Conservation (phyloP, 1,140 invertebrate genomes). For the Cepaea nemoralis region DNA sequence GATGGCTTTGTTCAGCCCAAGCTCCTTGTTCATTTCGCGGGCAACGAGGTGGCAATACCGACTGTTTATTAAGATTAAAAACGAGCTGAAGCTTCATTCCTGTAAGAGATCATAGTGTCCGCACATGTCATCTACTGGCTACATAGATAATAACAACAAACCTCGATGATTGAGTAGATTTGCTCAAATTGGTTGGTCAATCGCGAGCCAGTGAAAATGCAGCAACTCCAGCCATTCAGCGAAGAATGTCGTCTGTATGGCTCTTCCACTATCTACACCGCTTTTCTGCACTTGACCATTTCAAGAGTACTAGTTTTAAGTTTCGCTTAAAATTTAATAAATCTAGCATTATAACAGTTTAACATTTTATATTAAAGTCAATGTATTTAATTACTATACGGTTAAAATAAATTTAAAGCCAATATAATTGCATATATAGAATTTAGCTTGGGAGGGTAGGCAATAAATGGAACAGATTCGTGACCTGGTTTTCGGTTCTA, state of each 20-base stretch:
- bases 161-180: slow-evolving; percentile 64
- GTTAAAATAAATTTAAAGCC: too few species aligned
- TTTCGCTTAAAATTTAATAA: too few species aligned
- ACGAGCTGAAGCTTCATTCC: not conserved
- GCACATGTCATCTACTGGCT: slow-evolving; percentile 61
- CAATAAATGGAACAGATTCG: too few species aligned
- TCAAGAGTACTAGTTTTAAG: too few species aligned
- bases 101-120: not conserved
- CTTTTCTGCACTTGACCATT: too few species aligned
- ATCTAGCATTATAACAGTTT: too few species aligned
- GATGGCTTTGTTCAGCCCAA: not conserved
- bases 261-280: slow-evolving; percentile 24
- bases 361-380: too few species aligned
- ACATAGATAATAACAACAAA: slow-evolving; percentile 65
- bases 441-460: too few species aligned
- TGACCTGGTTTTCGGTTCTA: too few species aligned
- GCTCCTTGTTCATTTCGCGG: not conserved
- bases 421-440: too few species aligned
- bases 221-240: slow-evolving; percentile 64
- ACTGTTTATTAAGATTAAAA: not conserved
- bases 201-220: slow-evolving; percentile 68
- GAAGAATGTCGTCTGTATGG: slow-evolving; percentile 51
- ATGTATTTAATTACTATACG: too few species aligned
- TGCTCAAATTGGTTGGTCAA: slow-evolving; percentile 71
- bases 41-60: not conserved